A percentile compares a stretch with the other conserved stretches of the same genome.
These are phyloP conservation scores for Geophilus truncorum DNA, from an alignment of 2,888 invertebrate species.

Conservation along the genomic window DNA sequence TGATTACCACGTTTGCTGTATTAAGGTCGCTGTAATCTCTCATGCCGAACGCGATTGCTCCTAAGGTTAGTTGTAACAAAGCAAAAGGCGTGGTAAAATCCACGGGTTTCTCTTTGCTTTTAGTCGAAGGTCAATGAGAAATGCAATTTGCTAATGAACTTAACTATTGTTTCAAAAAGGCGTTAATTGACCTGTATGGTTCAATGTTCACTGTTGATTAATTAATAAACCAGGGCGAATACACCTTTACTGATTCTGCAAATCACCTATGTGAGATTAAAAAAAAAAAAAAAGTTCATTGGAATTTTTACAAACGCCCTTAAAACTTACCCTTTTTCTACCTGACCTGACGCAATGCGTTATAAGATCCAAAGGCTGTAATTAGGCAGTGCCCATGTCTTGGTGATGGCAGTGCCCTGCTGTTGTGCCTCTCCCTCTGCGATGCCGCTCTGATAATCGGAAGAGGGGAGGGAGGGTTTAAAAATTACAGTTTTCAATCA, in stretches of 20 bases:
- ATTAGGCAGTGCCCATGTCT: background rate
- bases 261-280: background rate
- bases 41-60: conserved; percentile 5
- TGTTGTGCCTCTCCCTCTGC: background rate
- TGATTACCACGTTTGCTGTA: background rate
- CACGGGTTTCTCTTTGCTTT: background rate
- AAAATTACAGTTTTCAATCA: conserved; percentile 33
- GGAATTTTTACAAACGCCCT: background rate
- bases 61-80: background rate
- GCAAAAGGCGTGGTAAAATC: conserved; percentile 1
- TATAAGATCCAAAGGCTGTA: background rate
- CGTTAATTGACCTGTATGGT: background rate
- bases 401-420: conserved; percentile 1
- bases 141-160: conserved; percentile 6
- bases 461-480: background rate
- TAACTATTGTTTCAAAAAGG: background rate
- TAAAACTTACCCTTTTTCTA: background rate
- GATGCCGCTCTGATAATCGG: conserved; percentile 22
- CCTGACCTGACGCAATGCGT: background rate
- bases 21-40: conserved; percentile 1
- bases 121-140: background rate
- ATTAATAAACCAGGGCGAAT: background rate
- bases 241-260: background rate
- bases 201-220: background rate
- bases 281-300: background rate